Evolutionary conservation across 2,888 invertebrate species (phyloP), one percentile per base, ranked within the genome.

Genomic region (Lordiphosa andalusiaca): DNA sequence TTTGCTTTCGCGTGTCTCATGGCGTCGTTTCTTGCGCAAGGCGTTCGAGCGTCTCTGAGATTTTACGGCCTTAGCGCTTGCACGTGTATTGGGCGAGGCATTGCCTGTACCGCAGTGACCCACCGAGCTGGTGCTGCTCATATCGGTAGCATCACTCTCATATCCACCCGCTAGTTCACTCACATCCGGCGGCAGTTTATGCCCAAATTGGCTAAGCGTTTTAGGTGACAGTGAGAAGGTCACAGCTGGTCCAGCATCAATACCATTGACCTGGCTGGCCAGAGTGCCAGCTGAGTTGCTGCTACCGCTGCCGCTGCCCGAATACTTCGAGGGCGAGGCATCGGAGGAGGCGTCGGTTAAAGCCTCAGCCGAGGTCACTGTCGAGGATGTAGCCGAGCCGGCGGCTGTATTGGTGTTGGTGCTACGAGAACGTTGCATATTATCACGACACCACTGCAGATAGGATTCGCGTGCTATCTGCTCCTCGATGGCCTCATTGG

Each of bases 401-500:
- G 74, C 68, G 53, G 84, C 67, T 52, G 84, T 67, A 9, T 71
- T 75, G 6, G 35, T 80, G 54, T 68, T 75, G 6, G 35, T 80
- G 53, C 55, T 83, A 35, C 88, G 85, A n/a, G 77, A 66, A 48
- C 92, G 90, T 80, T 92, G 91, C 87, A 93, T 92, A 83, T 92
- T 93, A 53, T 93, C 93, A 60, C 92, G 91, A 46, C 94, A 90
- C 93, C 94, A 96, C 86, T 95, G 95, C 46, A 95, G 91, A 89
- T 95, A 96, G 38, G 95, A 95, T 89, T 96, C 95, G 12, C 95
- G 91, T 4, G 96, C 95, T 7, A 95, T 94, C 90, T 96, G 95
- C 86, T 96, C 95, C 85, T 95, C 95, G 54, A 96, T 93, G n/a
- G 95, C 95, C 88, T 96, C 95, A 86, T 95, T 95, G 0, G 96